phyloP scores from a whole-genome alignment of 2,113 vertebrate species.

The Synodontis membranacea region DNA sequence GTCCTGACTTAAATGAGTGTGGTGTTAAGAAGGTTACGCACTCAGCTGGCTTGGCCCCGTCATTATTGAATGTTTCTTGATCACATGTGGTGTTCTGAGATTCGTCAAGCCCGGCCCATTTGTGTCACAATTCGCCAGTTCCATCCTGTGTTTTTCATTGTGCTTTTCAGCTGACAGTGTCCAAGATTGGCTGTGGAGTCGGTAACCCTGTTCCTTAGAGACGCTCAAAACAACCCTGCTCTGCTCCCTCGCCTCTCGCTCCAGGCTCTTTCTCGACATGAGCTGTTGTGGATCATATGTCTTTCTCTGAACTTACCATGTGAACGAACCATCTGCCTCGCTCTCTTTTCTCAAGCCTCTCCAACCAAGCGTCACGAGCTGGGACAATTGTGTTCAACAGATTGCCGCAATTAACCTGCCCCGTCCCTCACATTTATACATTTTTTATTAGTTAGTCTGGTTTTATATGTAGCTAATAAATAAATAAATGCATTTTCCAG shows the following conservation, averaged over 20 bases:
- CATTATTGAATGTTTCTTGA: background rate
- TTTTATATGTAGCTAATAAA: conserved; percentile 17
- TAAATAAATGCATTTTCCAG: too few species aligned
- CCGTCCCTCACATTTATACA: background rate
- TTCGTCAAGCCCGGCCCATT: background rate
- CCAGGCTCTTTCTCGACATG: conserved; percentile 55
- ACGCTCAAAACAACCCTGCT: conserved; percentile 49
- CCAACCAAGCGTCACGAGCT: conserved; percentile 48
- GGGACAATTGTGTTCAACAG: conserved; percentile 43
- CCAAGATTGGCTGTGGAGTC: background rate
- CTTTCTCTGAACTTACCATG: conserved; percentile 58
- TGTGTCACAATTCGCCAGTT: background rate
- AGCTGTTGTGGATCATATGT: conserved; percentile 66
- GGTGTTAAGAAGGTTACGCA: background rate
- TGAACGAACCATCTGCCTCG: conserved; percentile 64
- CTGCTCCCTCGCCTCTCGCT: conserved; percentile 55
- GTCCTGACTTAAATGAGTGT: background rate
- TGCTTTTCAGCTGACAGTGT: conserved; percentile 8
- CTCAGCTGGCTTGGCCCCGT: background rate
- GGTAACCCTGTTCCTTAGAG: background rate
- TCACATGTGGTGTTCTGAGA: background rate
- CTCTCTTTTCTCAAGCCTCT: conserved; percentile 40
- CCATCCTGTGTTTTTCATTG: background rate
- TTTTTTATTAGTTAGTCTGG: background rate
- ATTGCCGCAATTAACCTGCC: conserved; percentile 38